phyloP scores from a whole-genome alignment of 2,113 vertebrate species.

The Oryzias curvinotus region DNA sequence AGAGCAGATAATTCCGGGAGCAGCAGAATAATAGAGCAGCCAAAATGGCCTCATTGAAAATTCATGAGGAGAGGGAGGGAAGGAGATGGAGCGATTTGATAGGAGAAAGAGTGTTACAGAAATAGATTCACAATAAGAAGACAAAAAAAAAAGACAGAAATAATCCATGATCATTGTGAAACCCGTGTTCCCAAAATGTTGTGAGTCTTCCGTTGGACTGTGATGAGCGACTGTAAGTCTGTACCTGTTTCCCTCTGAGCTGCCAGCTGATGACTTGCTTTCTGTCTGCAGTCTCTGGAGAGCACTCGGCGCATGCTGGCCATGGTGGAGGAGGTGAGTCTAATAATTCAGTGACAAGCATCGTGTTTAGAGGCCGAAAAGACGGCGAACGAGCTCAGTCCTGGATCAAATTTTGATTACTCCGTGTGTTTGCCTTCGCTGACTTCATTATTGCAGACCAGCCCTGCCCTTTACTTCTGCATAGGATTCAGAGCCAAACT shows the following conservation, averaged over 20 bases:
- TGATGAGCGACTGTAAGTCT: conserved; percentile 2
- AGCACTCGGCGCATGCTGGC: conserved; percentile 98
- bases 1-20: conserved; percentile 58
- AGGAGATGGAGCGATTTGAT: conserved; percentile 12
- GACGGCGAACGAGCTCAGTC: not conserved
- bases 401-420: not conserved
- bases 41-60: conserved; percentile 73
- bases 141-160: not conserved
- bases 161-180: conserved; percentile 9
- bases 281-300: conserved; percentile 87
- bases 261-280: conserved; percentile 22
- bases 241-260: not conserved
- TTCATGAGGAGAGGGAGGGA: conserved; percentile 67
- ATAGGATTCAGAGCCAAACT: not conserved
- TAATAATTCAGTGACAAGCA: conserved; percentile 28
- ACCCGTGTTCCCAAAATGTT: not conserved
- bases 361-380: not conserved
- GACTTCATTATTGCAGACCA: not conserved
- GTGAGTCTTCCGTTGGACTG: not conserved
- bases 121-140: conserved; percentile 10
- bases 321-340: conserved; percentile 97
- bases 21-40: conserved; percentile 65
- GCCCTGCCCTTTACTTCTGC: not conserved
- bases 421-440: conserved; percentile 2
- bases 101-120: conserved; percentile 11